Percentiles rank a stretch among this genome's conserved stretches.
phyloP scores from a whole-genome alignment of 2,888 invertebrate species.

The Slavum lentiscoides region DNA sequence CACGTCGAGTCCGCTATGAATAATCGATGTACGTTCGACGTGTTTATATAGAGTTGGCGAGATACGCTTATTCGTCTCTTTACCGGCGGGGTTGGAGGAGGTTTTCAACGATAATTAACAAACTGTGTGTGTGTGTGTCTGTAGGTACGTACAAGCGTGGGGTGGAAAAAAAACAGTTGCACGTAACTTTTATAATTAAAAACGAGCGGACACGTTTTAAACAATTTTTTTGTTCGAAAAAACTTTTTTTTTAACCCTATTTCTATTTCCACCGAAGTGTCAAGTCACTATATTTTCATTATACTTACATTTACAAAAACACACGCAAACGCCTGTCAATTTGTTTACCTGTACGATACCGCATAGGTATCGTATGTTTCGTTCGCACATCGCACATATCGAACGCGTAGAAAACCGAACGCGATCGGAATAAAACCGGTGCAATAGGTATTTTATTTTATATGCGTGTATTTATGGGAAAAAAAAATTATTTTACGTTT shows the following conservation, averaged over 20 bases:
- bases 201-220: slow-evolving; percentile 21
- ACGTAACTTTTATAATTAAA: slow-evolving; percentile 39
- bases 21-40: slow-evolving; percentile 14
- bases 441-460: no score
- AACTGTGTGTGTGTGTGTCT: background rate
- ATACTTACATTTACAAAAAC: background rate
- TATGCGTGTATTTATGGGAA: no score
- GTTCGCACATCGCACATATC: no score
- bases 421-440: no score
- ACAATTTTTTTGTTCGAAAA: background rate
- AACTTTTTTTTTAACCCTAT: slow-evolving; percentile 16
- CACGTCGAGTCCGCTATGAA: slow-evolving; percentile 5
- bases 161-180: background rate
- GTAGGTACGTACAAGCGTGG: no score
- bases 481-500: no score
- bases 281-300: slow-evolving; percentile 16
- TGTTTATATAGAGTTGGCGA: background rate
- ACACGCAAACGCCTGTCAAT: background rate
- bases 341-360: background rate
- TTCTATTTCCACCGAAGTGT: background rate
- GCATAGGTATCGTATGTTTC: no score
- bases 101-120: slow-evolving; percentile 31
- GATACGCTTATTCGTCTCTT: no score
- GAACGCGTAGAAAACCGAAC: no score
- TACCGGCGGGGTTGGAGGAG: background rate